phyloP scores from a whole-genome alignment of 2,888 invertebrate species.

The Germaria angustata region DNA sequence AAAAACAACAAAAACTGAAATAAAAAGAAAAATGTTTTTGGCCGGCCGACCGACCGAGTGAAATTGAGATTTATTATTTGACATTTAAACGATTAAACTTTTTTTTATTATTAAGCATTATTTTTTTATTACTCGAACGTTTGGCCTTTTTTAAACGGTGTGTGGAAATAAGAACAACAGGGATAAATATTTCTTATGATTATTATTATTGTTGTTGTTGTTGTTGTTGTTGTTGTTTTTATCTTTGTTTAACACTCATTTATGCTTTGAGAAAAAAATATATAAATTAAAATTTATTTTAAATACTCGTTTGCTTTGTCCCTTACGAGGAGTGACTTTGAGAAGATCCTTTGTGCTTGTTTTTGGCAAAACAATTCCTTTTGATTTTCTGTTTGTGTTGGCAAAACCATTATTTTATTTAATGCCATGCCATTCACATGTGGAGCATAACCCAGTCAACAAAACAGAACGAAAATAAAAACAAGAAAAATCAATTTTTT shows the following conservation, averaged over 20 bases:
- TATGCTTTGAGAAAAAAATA: conserved; percentile 19
- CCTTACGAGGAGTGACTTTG: conserved; percentile 49
- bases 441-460: conserved; percentile 26
- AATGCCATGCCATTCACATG: not conserved
- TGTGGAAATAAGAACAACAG: conserved; percentile 1
- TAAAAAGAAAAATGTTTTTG: conserved; percentile 29
- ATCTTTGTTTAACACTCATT: conserved; percentile 38
- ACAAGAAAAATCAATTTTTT: not conserved
- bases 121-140: conserved; percentile 15
- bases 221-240: conserved; percentile 11
- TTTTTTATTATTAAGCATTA: conserved; percentile 22
- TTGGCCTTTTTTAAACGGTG: not conserved
- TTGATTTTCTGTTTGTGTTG: conserved; percentile 37
- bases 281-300: conserved; percentile 52
- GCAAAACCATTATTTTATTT: conserved; percentile 39
- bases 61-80: conserved; percentile 66
- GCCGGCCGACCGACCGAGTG: conserved; percentile 39
- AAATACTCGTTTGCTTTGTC: conserved; percentile 11
- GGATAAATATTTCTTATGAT: not conserved
- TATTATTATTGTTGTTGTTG: not conserved
- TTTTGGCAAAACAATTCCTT: conserved; percentile 56
- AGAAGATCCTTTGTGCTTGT: conserved; percentile 45
- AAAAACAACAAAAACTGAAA: conserved; percentile 10
- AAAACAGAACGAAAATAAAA: not conserved
- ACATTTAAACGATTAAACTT: conserved; percentile 59